Evolutionary conservation across 2,113 vertebrate genomes (phyloP).

Genomic region (Etheostoma spectabile): DNA sequence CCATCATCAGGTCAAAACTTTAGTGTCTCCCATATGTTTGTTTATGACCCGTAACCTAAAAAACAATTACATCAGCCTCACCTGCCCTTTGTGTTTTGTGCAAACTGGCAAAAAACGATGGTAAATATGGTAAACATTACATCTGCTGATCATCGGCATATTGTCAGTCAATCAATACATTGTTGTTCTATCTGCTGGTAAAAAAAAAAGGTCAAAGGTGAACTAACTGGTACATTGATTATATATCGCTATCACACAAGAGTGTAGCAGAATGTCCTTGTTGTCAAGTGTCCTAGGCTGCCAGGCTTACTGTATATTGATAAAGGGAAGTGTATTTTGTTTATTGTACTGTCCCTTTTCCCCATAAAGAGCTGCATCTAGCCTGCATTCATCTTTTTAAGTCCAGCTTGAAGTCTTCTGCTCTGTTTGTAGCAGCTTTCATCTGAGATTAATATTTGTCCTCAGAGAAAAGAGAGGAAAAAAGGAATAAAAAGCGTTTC

Average conservation of each 20-base stretch:
- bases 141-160: background rate
- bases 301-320: conserved; percentile 33
- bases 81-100: no score
- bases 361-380: background rate
- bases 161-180: conserved; percentile 50
- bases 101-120: background rate
- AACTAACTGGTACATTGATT: conserved; percentile 70
- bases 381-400: conserved; percentile 24
- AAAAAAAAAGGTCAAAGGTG: no score
- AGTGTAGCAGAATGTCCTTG: conserved; percentile 43
- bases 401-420: background rate
- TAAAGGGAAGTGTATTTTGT: conserved; percentile 27
- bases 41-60: no score
- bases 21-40: no score
- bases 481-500: background rate
- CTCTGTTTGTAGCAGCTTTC: background rate
- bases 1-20: no score
- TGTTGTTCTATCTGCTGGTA: conserved; percentile 57
- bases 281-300: conserved; percentile 25
- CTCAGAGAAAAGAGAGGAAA: background rate
- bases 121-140: background rate
- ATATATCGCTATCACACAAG: conserved; percentile 34
- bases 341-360: conserved; percentile 6
- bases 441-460: conserved; percentile 7
- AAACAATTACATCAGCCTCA: no score